Base-by-base conservation (phyloP, 2,113 vertebrate species). In the Recurvirostra avosetta region DNA sequence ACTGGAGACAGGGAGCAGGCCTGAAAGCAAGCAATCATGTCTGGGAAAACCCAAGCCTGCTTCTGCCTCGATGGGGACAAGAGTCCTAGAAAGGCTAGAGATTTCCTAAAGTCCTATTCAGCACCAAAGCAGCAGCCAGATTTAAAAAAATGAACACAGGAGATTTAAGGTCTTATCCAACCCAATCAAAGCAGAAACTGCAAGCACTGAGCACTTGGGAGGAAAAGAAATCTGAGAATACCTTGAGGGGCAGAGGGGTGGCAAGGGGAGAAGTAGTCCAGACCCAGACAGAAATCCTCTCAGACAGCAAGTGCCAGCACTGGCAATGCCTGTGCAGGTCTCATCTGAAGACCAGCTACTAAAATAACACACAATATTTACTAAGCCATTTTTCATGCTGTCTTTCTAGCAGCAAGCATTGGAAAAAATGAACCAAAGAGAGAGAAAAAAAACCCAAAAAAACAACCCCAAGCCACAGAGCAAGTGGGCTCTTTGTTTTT, bases 281-380 rank as follows among this genome's bases (percentile, higher is more conserved):
- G 43, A 36, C n/a, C 29, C 23, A 49, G 41, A 45, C 4, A 85
- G 52, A 75, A 95, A 96, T 47, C 18, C 49, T 82, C 56, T 81
- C 38, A 43, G 43, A n/a, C 34, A 16, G 23, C 6, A 2, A 85
- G 70, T 52, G 62, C 61, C 88, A 95, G 70, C 52, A 13, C 45
- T 87, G 59, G 67, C 79, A 88, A 38, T 32, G 87, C 45, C 68
- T 49, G 14, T 17, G 40, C 74, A 90, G 78, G 66, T 86, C 74
- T 90, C 52, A 34, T 79, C 45, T 86, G 13, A 68, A 94, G 74
- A 87, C 34, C 92, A 93, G 73, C 87, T 85, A 95, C 93, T 85
- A 88, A 96, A 97, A 93, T 72, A 96, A 91, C 62, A 56, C 29
- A 22, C 45, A 81, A 7, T 71, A 88, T 79, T 94, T 94, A 87